These are phyloP conservation scores for Choloepus didactylus DNA, from an alignment of 2,797 vertebrate species.

Conservation along the genomic window DNA sequence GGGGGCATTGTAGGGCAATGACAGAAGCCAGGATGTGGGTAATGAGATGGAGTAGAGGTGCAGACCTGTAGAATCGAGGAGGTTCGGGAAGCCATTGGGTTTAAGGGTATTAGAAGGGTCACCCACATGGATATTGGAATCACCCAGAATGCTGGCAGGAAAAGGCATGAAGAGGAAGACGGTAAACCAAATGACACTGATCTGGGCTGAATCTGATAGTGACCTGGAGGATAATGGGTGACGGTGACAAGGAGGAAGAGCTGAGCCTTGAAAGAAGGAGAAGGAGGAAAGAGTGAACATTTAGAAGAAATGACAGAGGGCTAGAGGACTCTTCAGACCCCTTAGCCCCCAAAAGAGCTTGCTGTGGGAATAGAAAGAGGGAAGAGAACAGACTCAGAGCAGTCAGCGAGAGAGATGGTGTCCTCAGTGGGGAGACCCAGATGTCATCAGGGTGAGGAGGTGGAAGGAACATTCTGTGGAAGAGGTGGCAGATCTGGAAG, in stretches of 20 bases:
- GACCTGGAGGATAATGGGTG: neutral
- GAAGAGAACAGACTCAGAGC: neutral
- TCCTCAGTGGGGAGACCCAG: neutral
- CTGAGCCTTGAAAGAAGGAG: slow-evolving; percentile 19
- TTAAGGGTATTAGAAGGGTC: neutral
- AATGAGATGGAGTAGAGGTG: neutral
- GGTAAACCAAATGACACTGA: neutral
- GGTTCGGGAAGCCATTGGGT: neutral
- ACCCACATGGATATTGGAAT: neutral
- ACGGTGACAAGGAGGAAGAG: neutral
- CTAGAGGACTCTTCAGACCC: neutral
- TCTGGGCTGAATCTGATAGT: neutral
- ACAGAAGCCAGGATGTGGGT: neutral
- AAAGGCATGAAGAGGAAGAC: neutral
- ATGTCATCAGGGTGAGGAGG: neutral
- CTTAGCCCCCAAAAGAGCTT: neutral
- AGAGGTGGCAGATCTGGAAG: neutral
- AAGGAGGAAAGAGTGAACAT: neutral
- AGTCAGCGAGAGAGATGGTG: neutral
- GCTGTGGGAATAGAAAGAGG: neutral
- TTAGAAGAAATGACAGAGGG: neutral
- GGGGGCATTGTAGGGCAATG: neutral
- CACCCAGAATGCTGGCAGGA: neutral
- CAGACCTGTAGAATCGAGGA: neutral
- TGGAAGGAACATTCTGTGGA: neutral